A percentile compares a stretch with the other conserved stretches of the same genome.
Evolutionary conservation across 2,888 invertebrate genomes (phyloP).

Genomic region (Drosophila putrida): DNA sequence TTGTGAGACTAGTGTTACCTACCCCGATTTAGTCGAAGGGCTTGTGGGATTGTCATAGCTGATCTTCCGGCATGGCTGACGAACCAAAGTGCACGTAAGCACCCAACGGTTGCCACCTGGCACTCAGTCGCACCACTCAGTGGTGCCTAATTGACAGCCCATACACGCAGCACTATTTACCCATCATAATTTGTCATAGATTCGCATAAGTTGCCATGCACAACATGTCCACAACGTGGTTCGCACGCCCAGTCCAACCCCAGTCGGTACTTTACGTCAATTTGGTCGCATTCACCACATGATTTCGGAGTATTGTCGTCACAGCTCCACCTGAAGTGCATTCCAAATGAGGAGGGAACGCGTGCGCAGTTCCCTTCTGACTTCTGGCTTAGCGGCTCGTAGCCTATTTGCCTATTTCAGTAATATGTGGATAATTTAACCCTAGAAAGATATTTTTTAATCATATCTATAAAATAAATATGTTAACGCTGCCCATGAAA

Average conservation of each 20-base stretch:
- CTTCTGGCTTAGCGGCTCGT: slow-evolving; percentile 12
- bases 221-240: slow-evolving; percentile 42
- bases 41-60: slow-evolving; percentile 3
- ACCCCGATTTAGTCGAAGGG: slow-evolving; percentile 25
- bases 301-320: slow-evolving; percentile 37
- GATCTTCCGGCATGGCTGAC: slow-evolving; percentile 58
- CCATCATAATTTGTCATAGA: slow-evolving; percentile 36
- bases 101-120: background rate
- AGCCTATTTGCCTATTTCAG: slow-evolving; percentile 53
- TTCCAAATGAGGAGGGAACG: slow-evolving; percentile 60
- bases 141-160: slow-evolving; percentile 34
- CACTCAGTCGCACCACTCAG: slow-evolving; percentile 17
- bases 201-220: slow-evolving; percentile 39
- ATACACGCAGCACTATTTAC: slow-evolving; percentile 41
- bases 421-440: slow-evolving; percentile 31
- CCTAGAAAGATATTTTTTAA: slow-evolving; percentile 20
- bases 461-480: background rate
- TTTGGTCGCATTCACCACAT: slow-evolving; percentile 52
- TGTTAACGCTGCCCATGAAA: background rate
- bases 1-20: slow-evolving; percentile 17
- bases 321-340: slow-evolving; percentile 42
- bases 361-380: slow-evolving; percentile 62
- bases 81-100: slow-evolving; percentile 54
- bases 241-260: slow-evolving; percentile 61
- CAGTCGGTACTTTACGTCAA: slow-evolving; percentile 1